A percentile compares a stretch with the other conserved stretches of the same genome.
phyloP scores from a whole-genome alignment of 2,888 invertebrate genomes.

The Oligia latruncula region DNA sequence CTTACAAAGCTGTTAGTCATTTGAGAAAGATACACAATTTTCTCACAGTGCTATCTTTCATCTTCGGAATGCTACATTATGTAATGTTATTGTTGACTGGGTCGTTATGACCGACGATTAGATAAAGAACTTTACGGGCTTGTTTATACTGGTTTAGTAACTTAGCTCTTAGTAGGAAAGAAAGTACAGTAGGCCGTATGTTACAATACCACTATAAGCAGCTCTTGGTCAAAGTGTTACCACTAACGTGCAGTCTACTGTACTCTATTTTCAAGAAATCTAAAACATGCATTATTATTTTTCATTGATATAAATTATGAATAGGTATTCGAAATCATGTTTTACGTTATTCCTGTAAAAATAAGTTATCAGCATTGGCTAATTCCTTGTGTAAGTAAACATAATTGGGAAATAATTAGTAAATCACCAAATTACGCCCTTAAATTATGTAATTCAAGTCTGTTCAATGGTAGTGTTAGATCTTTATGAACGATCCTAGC shows the following conservation, averaged over 20 bases:
- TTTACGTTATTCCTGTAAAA: neutral
- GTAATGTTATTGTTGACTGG: slow-evolving; percentile 50
- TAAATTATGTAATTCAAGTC: neutral
- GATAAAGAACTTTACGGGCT: slow-evolving; percentile 47
- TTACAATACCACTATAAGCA: no score
- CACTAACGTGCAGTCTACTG: neutral
- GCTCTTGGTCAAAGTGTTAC: neutral
- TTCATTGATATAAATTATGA: neutral
- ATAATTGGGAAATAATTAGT: slow-evolving; percentile 12
- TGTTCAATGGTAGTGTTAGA: neutral
- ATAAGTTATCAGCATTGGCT: neutral
- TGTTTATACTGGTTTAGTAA: slow-evolving; percentile 4
- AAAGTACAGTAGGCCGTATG: neutral
- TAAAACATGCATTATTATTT: neutral
- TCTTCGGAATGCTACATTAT: slow-evolving; percentile 49
- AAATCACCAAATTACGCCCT: neutral
- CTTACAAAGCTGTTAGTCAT: slow-evolving; percentile 18
- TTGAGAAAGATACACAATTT: slow-evolving; percentile 18
- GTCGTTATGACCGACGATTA: slow-evolving; percentile 48
- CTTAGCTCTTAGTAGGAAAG: neutral
- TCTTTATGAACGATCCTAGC: neutral
- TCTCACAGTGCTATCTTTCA: slow-evolving; percentile 39
- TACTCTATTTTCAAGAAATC: neutral
- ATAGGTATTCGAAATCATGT: neutral
- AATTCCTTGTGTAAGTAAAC: neutral